phyloP scores from a whole-genome alignment of 2,797 vertebrate genomes.

The Spizella passerina region DNA sequence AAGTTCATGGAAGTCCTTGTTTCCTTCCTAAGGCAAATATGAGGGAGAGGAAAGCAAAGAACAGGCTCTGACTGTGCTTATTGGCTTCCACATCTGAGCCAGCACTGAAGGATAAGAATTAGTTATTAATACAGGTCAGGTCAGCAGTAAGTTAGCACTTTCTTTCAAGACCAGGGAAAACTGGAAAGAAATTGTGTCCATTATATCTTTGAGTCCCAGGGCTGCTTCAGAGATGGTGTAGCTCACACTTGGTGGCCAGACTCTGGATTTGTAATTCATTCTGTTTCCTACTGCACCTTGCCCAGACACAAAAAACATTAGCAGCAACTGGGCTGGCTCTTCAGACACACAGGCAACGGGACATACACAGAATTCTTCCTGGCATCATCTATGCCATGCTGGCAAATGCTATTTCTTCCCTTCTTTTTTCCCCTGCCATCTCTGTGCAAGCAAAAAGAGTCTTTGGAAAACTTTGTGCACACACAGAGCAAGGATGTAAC shows the following conservation, averaged over 20 bases:
- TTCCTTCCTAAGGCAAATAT: neutral
- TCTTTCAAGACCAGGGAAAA: neutral
- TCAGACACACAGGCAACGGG: neutral
- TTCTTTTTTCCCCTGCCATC: neutral
- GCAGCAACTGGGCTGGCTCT: neutral
- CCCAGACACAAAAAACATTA: rapidly evolving
- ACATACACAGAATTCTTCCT: neutral
- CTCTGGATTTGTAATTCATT: neutral
- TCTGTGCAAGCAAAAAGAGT: neutral
- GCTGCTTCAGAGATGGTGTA: neutral
- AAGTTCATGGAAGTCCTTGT: neutral
- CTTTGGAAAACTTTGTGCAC: neutral
- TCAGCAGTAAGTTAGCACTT: neutral
- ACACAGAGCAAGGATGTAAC: neutral
- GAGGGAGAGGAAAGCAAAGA: neutral
- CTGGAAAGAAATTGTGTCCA: neutral
- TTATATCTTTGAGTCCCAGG: neutral
- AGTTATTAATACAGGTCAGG: neutral
- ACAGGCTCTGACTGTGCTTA: neutral
- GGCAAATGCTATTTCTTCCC: neutral
- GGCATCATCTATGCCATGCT: neutral
- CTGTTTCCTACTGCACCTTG: neutral
- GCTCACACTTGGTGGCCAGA: neutral
- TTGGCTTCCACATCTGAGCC: neutral
- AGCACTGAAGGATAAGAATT: neutral